Percentiles rank a stretch among this genome's conserved stretches.
Conservation (phyloP, 2,113 vertebrate genomes). For the Pluvianellus socialis region DNA sequence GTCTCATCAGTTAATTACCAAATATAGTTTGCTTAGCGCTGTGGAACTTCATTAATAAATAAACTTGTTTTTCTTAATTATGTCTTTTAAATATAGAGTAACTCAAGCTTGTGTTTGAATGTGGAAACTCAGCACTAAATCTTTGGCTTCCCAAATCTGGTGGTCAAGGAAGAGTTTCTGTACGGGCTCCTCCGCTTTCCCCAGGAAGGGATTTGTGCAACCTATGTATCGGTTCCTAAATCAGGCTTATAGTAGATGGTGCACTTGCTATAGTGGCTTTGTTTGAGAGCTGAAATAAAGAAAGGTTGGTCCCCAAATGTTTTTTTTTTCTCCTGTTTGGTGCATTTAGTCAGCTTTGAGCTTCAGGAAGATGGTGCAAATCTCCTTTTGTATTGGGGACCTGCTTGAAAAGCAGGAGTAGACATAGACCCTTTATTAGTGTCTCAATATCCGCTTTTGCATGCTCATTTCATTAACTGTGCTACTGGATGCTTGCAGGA, state of each 20-base stretch:
- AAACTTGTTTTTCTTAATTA: background rate
- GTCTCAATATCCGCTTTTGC: background rate
- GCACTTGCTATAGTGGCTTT: background rate
- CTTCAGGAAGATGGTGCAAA: background rate
- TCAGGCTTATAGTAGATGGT: background rate
- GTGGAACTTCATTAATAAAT: background rate
- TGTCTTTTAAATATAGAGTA: background rate
- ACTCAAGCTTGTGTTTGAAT: background rate
- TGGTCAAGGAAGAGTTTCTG: background rate
- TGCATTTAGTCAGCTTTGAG: background rate
- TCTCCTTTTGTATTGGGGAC: background rate
- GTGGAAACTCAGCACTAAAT: background rate
- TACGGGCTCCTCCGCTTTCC: background rate
- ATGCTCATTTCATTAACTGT: background rate
- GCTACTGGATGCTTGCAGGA: background rate
- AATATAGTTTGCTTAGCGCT: background rate
- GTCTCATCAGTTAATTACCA: background rate
- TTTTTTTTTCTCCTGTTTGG: background rate
- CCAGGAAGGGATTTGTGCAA: rapidly evolving
- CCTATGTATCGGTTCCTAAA: background rate
- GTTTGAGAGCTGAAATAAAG: background rate
- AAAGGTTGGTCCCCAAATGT: background rate
- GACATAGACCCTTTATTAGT: background rate
- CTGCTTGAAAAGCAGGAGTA: background rate
- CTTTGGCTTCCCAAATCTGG: background rate